A percentile compares a stretch with the other conserved stretches of the same genome.
These are phyloP conservation scores for Orbicella faveolata DNA, from an alignment of 64 coral and sea anemone genomes.

Conservation along the genomic window DNA sequence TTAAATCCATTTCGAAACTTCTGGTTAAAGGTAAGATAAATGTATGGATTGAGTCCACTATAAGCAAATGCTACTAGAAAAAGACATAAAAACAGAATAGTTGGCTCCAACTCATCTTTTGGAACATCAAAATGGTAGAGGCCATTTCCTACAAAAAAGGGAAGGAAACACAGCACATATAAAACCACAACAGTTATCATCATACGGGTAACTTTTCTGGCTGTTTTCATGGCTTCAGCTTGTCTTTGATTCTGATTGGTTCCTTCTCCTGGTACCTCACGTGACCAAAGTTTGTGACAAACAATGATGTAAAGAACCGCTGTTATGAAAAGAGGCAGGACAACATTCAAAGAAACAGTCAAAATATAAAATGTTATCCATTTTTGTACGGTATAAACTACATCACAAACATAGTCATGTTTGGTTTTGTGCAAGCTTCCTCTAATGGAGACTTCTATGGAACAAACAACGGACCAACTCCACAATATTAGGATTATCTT, in stretches of 20 bases:
- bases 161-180: background rate
- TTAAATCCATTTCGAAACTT: background rate
- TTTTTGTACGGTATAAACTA: background rate
- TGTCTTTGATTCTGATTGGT: background rate
- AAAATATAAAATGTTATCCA: background rate
- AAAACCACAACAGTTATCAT: slow-evolving; percentile 1
- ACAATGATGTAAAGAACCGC: background rate
- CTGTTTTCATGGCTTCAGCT: background rate
- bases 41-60: background rate
- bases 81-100: background rate
- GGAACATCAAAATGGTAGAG: background rate
- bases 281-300: background rate
- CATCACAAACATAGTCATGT: background rate
- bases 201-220: slow-evolving; percentile 17
- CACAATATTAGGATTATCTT: background rate
- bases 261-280: slow-evolving; percentile 6
- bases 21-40: background rate
- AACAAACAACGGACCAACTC: background rate
- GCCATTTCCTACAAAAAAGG: background rate
- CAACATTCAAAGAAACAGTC: background rate
- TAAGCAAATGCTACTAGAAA: background rate
- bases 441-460: background rate
- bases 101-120: background rate
- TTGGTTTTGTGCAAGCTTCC: background rate
- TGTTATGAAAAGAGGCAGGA: background rate